Evolutionary conservation across 2,797 vertebrate species (phyloP), one percentile per base, ranked within the genome.

Genomic region (Megalops cyprinoides): DNA sequence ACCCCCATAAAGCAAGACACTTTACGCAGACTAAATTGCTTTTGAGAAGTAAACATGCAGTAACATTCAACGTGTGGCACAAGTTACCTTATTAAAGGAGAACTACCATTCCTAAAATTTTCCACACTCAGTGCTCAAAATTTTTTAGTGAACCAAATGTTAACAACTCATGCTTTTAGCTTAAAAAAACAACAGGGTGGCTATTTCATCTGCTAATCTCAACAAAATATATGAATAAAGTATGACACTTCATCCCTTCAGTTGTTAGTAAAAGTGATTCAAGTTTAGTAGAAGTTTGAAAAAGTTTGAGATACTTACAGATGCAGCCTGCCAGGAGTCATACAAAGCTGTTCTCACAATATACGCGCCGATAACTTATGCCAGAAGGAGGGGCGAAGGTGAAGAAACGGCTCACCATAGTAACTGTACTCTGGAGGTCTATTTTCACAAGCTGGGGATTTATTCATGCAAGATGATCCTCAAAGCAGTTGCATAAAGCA

Each of bases 31-130:
- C 28, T 9, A 34, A 74, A 75, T 53, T 34, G 74, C 74, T 53
- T 53, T 51, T 25, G 14, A 55, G 37, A 53, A 76, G 18, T 51
- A 34, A 76, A 12, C 31, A 4, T 53, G 20, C 25, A 34, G 74
- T 12, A 49, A 39, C n/a, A 28, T 74, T 28, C 3, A 49, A 46
- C 48, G 18, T 42, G 25, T 28, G 28, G 46, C 14, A 51, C 44
- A 49, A 49, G 74, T 37, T 15, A 74, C 10, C 10, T 15, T 51
- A 48, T 74, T 28, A 53, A 53, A 39, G 14, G 39, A 53, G 25
- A 77, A 77, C 34, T 28, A 77, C 75, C 34, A 42, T 77, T 23
- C 37, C 37, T 53, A 42, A 56, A 5, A 58, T 77, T 60, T 77
- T 77, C 49, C 74, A 55, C 49, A 55, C 65, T 39, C 2, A 53